Conservation (phyloP, 2,888 invertebrate species). For the Sympetrum striolatum region DNA sequence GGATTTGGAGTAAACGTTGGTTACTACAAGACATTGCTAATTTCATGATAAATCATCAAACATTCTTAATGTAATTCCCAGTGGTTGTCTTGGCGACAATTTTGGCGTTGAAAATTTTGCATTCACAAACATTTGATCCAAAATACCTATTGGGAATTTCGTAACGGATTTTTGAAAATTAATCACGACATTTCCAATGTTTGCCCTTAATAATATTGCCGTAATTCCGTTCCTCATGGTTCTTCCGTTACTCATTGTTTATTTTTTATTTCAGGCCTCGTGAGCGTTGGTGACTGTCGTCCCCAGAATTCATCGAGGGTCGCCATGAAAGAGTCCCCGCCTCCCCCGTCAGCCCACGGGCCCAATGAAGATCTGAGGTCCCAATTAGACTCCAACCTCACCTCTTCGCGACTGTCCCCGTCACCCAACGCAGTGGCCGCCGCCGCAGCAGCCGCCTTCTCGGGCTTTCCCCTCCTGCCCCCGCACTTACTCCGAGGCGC, state of each 20-base stretch:
- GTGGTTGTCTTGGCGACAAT: no score
- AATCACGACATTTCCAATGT: no score
- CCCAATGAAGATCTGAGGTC: not conserved
- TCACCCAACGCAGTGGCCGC: slow-evolving; percentile 58
- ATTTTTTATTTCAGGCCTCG: not conserved
- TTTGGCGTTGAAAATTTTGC: no score
- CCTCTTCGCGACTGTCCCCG: not conserved
- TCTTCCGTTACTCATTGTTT: no score
- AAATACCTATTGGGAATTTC: no score
- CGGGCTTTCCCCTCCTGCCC: slow-evolving; percentile 57
- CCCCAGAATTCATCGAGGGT: slow-evolving; percentile 8
- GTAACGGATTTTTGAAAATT: no score
- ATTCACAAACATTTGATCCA: no score
- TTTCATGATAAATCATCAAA: no score
- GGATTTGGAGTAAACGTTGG: no score
- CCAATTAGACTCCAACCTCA: not conserved
- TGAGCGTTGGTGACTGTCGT: slow-evolving; percentile 31
- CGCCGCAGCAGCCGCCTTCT: slow-evolving; percentile 60
- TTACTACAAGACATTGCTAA: no score
- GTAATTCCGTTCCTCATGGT: not conserved
- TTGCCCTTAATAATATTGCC: no score
- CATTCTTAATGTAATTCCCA: no score
- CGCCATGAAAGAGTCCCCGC: slow-evolving; percentile 28
- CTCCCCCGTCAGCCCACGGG: slow-evolving; percentile 5
- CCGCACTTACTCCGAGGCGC: slow-evolving; percentile 40